phyloP scores from a whole-genome alignment of 2,797 vertebrate species.

The Bryconaethiops microstoma region DNA sequence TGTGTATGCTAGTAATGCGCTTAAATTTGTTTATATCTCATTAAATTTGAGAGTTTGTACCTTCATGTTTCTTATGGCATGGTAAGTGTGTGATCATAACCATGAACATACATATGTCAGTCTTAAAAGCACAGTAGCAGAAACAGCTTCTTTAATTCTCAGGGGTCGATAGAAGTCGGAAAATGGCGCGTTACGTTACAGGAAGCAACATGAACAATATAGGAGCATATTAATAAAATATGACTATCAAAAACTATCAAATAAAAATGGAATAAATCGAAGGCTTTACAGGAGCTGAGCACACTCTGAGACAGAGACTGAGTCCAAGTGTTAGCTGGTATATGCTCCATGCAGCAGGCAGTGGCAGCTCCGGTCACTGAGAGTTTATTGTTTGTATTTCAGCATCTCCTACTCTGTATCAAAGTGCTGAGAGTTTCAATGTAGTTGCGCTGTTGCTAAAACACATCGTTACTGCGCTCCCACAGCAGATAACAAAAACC shows the following conservation, averaged over 20 bases:
- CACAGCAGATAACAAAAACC: conserved; percentile 34
- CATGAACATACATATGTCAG: neutral
- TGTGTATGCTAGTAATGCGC: neutral
- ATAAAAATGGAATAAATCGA: neutral
- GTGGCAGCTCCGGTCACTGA: conserved; percentile 45
- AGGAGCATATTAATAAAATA: too few species aligned
- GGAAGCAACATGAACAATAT: neutral
- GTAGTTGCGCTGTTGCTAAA: conserved; percentile 36
- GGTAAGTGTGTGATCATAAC: too few species aligned
- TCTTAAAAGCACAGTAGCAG: neutral
- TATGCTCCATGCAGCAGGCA: conserved; percentile 16
- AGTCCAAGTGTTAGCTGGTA: conserved; percentile 29
- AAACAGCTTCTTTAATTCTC: neutral
- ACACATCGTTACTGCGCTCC: conserved; percentile 33
- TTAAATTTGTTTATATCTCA: too few species aligned
- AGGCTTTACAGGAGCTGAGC: conserved; percentile 1
- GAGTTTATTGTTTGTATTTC: conserved; percentile 38
- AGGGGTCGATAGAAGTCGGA: neutral
- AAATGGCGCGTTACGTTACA: neutral
- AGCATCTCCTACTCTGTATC: conserved; percentile 42
- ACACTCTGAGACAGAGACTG: neutral
- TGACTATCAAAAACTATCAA: too few species aligned
- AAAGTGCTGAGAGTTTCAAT: conserved; percentile 35
- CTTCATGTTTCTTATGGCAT: too few species aligned
- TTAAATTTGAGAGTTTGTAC: too few species aligned